A percentile compares a stretch with the other conserved stretches of the same genome.
These are phyloP conservation scores for Sebastolobus altivelis DNA, from an alignment of 2,797 vertebrate species.

Conservation along the genomic window DNA sequence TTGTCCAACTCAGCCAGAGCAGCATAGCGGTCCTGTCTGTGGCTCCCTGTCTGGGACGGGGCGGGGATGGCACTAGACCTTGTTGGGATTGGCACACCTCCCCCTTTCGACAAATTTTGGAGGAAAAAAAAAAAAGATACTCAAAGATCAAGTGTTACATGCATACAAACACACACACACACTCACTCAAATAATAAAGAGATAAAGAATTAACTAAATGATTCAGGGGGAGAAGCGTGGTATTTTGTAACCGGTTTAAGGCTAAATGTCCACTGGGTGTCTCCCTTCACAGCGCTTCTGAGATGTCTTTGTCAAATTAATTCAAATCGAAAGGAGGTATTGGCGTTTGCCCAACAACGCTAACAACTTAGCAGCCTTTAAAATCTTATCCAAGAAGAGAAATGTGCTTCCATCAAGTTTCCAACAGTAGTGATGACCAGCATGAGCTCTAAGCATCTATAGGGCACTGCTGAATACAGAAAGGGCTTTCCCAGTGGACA, in stretches of 20 bases:
- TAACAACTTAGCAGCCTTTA: not conserved
- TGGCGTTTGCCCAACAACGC: not conserved
- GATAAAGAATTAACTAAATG: not conserved
- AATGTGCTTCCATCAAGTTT: not conserved
- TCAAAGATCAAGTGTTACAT: not conserved
- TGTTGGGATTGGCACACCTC: slow-evolving; percentile 82
- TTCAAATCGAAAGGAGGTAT: not conserved
- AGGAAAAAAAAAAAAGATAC: not conserved
- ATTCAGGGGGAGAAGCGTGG: not conserved
- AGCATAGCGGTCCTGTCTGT: slow-evolving; percentile 92
- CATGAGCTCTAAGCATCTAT: not conserved
- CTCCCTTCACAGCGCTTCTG: not conserved
- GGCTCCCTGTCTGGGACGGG: slow-evolving; percentile 82
- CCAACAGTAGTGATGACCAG: not conserved
- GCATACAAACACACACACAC: not conserved
- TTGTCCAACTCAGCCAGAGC: slow-evolving; percentile 94
- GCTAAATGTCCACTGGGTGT: slow-evolving; percentile 12
- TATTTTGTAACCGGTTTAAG: not conserved
- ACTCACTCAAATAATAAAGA: slow-evolving; percentile 4
- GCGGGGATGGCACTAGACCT: slow-evolving; percentile 82
- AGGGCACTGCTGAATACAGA: not conserved
- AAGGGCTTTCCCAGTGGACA: slow-evolving; percentile 14
- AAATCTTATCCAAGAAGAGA: slow-evolving; percentile 1
- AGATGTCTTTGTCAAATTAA: not conserved
- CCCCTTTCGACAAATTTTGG: slow-evolving; percentile 61